Evolutionary conservation across 2,113 vertebrate genomes (phyloP).

Genomic region (Smithornis capensis): DNA sequence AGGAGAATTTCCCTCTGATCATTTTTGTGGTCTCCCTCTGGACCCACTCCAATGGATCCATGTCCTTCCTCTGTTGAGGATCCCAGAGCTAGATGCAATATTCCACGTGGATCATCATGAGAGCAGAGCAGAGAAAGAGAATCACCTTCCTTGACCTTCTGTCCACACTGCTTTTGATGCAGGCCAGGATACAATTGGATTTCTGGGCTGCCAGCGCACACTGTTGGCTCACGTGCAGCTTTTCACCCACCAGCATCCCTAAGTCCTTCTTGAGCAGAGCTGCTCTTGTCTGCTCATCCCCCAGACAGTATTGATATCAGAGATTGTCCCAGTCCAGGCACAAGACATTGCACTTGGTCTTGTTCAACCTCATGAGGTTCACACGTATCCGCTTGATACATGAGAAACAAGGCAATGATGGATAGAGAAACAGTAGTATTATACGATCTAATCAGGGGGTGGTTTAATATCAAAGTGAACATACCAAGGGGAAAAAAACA

Average conservation of each 20-base stretch:
- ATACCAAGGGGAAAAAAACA: neutral
- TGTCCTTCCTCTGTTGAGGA: neutral
- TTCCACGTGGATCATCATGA: neutral
- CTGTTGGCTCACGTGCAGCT: neutral
- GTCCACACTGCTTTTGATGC: accelerated
- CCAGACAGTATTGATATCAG: neutral
- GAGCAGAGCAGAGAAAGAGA: neutral
- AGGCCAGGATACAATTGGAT: accelerated
- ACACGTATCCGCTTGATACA: neutral
- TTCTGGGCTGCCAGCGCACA: neutral
- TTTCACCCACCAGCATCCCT: too few species aligned
- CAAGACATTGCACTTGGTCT: neutral
- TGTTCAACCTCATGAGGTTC: neutral
- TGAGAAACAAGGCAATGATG: neutral
- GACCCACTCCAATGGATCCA: neutral
- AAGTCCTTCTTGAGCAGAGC: neutral
- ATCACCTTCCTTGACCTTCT: neutral
- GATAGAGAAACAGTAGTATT: neutral
- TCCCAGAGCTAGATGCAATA: neutral
- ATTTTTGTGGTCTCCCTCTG: neutral
- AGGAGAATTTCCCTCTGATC: neutral
- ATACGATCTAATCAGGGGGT: neutral
- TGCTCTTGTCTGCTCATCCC: neutral
- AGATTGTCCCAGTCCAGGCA: neutral
- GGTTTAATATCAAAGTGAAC: neutral